Evolutionary conservation across 1,140 invertebrate species (phyloP), one percentile per base, ranked within the genome.

Genomic region (Drosophila bocqueti): DNA sequence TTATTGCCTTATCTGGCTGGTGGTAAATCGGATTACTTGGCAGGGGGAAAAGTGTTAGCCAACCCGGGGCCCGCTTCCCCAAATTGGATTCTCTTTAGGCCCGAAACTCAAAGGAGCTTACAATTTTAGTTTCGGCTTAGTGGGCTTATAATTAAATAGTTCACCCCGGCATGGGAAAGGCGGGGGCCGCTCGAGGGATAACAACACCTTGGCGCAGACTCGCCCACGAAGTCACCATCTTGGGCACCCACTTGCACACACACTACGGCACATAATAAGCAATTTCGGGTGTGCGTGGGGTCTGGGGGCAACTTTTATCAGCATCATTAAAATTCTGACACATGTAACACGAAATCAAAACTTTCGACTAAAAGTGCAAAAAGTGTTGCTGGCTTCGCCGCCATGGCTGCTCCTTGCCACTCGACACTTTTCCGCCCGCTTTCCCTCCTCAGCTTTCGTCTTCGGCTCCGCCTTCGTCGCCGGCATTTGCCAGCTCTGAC

Each of bases 241-340:
- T 54, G 62, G 24, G 55, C 45, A 72, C 47, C 55, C 59, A 45
- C 59, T 59, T 15, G 59, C 26, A 69, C 63, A 66, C 67, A 66
- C 79, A 64, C 74, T 76, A 47, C 54, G 71, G 63, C 86, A 80
- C 82, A 74, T 90, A 90, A 90, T 91, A 90, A 90, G 85, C 85
- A 81, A 90, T 90, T 89, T 82, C 42, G 42, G 49, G 52, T 13
- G 50, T 55, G 52, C 18, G 21, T 49, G 34, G 34, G 15, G 5
- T 11, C 21, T 7, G 84, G 52, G 69, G 68, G 68, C 76, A 91
- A 82, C 82, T 90, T 85, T 90, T 90, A 91, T 91, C 82, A 91
- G 86, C 86, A 90, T 90, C 85, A 90, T 90, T 90, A 90, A 90
- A 90, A 90, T 86, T 90, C 86, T 90, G 85, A 90, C 85, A 90